Base-by-base conservation (phyloP, 1,140 invertebrate species). In the Cheumatopsyche charites region DNA sequence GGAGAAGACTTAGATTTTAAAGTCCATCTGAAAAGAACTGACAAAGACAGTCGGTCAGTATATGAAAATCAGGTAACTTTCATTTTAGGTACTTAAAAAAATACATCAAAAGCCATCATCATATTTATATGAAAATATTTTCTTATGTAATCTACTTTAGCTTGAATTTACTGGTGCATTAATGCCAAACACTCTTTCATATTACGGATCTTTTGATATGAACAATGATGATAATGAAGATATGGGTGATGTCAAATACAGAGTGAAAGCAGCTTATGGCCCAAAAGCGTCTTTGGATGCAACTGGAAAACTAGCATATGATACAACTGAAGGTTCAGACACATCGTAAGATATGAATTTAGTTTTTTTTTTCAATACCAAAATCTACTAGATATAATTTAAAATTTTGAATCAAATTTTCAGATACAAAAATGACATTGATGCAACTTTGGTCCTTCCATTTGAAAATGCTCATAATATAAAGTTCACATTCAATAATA, bases 381-480 rank as follows among this genome's bases (percentile, higher is more conserved):
- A 7, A 36, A 36, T 36, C 29, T 4, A 36, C 3, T 36, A 36
- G 9, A 36, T 47, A n/a, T 7, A 47, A 25, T 11, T 15, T 52
- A 52, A 52, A 58, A 21, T 3, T 26, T 25, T 25, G 25, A 25
- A 63, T 62, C 42, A 6, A 42, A 11, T 63, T 72, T 72, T 0
- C 47, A 76, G 73, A n/a, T 71, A 55, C 17, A 29, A 66, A 1
- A 73, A 52, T 41, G 71, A 75, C 13, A 6, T 71, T 6, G 43
- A 55, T 23, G 13, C 75, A 5, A 26, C 69, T 7, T 1, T 77
- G 9, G 19, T 78, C 4, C 66, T 84, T 49, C 83, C 83, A 1
- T 76, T 83, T 45, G 82, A 85, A 67, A 81, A 84, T 55, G 79
- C 79, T 0, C 82, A 83, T 55, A 81, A 83, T 71, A 79, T 85